Evolutionary conservation across 2,888 invertebrate genomes (phyloP).

Genomic region (Parthenolecanium corni): DNA sequence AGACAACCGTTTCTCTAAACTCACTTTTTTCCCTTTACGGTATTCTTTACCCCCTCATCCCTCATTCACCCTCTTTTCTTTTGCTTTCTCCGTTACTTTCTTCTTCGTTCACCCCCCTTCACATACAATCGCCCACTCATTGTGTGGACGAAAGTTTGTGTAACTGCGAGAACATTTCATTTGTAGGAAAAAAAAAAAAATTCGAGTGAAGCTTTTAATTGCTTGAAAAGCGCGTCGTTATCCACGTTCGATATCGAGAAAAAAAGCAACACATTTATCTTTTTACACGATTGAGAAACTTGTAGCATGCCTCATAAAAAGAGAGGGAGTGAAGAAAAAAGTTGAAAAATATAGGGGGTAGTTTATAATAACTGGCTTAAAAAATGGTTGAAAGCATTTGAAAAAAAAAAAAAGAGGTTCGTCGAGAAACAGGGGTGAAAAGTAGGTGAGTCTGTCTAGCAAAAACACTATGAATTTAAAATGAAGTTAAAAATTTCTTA

Average conservation of each 20-base stretch:
- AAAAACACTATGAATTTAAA: slow-evolving; percentile 22
- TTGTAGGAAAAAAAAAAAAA: no score
- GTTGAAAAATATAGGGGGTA: neutral
- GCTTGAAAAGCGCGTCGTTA: neutral
- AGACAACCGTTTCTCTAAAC: neutral
- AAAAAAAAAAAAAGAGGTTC: slow-evolving; percentile 1
- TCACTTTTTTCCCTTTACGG: neutral
- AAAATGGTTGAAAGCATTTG: neutral
- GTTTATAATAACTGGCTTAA: neutral
- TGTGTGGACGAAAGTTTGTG: neutral
- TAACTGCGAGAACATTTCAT: neutral
- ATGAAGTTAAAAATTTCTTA: slow-evolving; percentile 15
- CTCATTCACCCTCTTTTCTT: no score
- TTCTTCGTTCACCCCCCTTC: neutral
- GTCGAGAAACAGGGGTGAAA: slow-evolving; percentile 13
- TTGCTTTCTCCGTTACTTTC: neutral
- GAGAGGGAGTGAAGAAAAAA: neutral
- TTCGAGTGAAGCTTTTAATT: no score
- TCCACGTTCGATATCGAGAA: neutral
- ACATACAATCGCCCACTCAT: neutral
- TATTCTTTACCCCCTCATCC: slow-evolving; percentile 2
- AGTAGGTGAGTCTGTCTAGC: slow-evolving; percentile 19
- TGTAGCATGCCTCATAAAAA: neutral
- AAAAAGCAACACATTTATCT: neutral
- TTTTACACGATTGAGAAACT: neutral